Evolutionary conservation across 2,888 invertebrate genomes (phyloP).

Genomic region (Catocala sponsa): DNA sequence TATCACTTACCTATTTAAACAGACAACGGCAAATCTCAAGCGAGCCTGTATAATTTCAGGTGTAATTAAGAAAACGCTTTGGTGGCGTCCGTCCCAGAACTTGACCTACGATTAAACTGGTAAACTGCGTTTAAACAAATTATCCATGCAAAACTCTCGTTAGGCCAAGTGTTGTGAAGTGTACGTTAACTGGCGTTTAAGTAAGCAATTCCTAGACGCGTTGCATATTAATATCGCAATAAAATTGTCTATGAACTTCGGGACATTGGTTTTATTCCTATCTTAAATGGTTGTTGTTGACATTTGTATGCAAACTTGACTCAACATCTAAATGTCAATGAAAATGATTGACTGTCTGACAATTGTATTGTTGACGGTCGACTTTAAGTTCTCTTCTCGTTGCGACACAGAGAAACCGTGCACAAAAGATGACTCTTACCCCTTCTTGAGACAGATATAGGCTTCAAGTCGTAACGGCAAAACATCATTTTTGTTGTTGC

Average conservation of each 20-base stretch:
- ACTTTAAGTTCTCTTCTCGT: no score
- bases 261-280: conserved; percentile 61
- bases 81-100: conserved; percentile 59
- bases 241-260: conserved; percentile 60
- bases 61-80: conserved; percentile 75
- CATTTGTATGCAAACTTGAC: neutral
- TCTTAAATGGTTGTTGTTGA: conserved; percentile 40
- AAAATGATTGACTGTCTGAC: no score
- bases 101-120: conserved; percentile 74
- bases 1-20: neutral
- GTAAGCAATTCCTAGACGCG: conserved; percentile 64
- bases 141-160: conserved; percentile 70
- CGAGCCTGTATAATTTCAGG: conserved; percentile 67
- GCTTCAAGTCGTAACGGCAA: no score
- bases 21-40: conserved; percentile 47
- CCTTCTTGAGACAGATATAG: no score
- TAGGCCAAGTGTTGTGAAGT: conserved; percentile 54
- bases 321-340: neutral
- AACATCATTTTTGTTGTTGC: no score
- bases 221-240: conserved; percentile 70
- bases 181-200: conserved; percentile 57
- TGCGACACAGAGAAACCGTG: no score
- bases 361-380: no score
- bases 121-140: conserved; percentile 78
- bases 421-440: no score